Evolutionary conservation across 2,797 vertebrate genomes (phyloP), one percentile per base, ranked within the genome.

Genomic region (Knipowitschia caucasica): DNA sequence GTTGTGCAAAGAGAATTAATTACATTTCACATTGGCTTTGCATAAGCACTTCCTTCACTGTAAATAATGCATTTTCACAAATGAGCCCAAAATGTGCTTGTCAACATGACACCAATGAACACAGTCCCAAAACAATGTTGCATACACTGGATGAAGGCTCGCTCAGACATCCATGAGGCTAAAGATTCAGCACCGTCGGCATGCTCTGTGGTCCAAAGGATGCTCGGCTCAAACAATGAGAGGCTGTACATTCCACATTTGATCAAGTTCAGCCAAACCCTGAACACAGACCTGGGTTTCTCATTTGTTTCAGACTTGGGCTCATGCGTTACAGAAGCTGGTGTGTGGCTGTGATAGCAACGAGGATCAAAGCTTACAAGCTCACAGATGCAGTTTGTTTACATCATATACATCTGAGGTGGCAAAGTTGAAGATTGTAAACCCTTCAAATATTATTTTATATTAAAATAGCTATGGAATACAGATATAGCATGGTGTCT

Each of bases 361-460:
- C 78, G 68, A 75, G 56, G 51, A 69, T 70, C 40, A 64, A 71
- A 73, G 71, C 67, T 67, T 59, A 76, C 57, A 75, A 82, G 81
- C 35, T 59, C 23, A 38, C 26, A 72, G 64, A 69, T 71, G 73
- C 45, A 74, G 65, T 56, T 75, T 64, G 68, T 75, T 66, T 69
- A 72, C 68, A 75, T 63, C 51, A 46, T 62, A 38, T 56, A 77
- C 64, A 57, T 73, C 60, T 69, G 50, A 68, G 72, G 71, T 73
- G 71, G 73, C 72, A 78, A 78, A 80, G 81, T 83, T 72, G 68
- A 76, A 77, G 60, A 79, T 74, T 87, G 80, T 86, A 82, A 86
- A 85, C 80, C 68, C 31, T 85, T 66, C 38, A 58, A 3, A 62
- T 75, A 60, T 84, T 77, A 82, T 81, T 77, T 81, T 73, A 14